A percentile compares a stretch with the other conserved stretches of the same genome.
phyloP scores from a whole-genome alignment of 2,888 invertebrate species.

The Sesia bembeciformis region DNA sequence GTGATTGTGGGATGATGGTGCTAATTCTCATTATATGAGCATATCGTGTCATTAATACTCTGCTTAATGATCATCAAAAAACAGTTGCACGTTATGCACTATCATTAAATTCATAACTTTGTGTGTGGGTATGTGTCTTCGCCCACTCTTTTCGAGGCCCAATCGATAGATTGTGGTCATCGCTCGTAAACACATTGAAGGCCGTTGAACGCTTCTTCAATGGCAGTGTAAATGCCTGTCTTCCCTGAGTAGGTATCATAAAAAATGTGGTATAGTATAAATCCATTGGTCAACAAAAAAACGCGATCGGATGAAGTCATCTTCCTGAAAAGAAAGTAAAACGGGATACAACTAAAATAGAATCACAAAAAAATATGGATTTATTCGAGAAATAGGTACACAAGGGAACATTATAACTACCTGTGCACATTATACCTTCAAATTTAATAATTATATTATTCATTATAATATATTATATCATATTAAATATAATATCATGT shows the following conservation, averaged over 20 bases:
- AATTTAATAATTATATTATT: no score
- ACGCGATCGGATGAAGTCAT: no score
- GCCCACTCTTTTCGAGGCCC: slow-evolving; percentile 12
- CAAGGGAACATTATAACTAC: no score
- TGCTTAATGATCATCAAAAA: neutral
- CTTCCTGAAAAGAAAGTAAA: no score
- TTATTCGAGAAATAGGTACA: no score
- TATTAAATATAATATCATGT: no score
- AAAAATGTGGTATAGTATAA: slow-evolving; percentile 1
- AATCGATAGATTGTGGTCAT: slow-evolving; percentile 11
- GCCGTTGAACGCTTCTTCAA: slow-evolving; percentile 13
- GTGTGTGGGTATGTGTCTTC: slow-evolving; percentile 15
- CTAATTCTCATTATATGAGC: neutral
- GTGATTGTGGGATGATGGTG: slow-evolving; percentile 8
- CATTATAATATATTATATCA: no score
- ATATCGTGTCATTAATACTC: neutral
- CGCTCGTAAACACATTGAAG: slow-evolving; percentile 13
- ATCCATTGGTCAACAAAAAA: no score
- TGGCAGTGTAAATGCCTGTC: slow-evolving; percentile 1
- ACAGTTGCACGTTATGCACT: neutral
- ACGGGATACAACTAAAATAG: no score
- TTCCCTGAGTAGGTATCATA: neutral
- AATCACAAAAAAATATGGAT: no score
- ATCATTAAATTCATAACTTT: slow-evolving; percentile 1
- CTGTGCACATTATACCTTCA: no score